Conservation (phyloP, 2,888 invertebrate genomes). For the Agelastica alni region DNA sequence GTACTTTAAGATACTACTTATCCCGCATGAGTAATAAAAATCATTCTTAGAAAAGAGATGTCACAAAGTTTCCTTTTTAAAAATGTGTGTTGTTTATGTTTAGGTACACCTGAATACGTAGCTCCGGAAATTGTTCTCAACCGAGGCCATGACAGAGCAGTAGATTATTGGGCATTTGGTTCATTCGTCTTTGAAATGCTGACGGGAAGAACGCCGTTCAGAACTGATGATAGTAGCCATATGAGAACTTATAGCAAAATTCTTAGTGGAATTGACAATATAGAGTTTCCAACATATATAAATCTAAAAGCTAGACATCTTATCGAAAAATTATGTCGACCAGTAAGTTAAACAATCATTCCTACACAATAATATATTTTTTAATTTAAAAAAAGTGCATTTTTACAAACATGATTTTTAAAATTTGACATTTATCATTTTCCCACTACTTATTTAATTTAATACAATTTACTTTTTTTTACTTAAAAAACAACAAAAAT, state of each 20-base stretch:
- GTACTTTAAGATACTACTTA: too few species aligned
- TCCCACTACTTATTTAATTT: too few species aligned
- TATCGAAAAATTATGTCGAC: conserved; percentile 83
- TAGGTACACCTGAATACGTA: conserved; percentile 85
- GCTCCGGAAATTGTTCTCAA: conserved; percentile 91
- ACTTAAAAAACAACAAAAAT: too few species aligned
- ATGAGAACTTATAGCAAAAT: conserved; percentile 95
- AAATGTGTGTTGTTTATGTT: conserved; percentile 1
- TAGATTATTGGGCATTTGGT: conserved; percentile 94
- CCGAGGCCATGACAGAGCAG: conserved; percentile 80
- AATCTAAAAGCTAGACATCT: conserved; percentile 78
- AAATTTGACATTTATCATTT: too few species aligned
- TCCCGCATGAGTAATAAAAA: too few species aligned
- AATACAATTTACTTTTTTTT: too few species aligned
- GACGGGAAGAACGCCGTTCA: conserved; percentile 87
- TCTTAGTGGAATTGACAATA: conserved; percentile 86
- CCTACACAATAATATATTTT: too few species aligned
- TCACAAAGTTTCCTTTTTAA: too few species aligned
- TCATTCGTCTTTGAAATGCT: conserved; percentile 86
- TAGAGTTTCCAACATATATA: conserved; percentile 75
- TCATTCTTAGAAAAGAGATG: too few species aligned
- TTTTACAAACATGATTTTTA: too few species aligned
- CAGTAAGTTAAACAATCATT: too few species aligned
- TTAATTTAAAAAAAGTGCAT: too few species aligned
- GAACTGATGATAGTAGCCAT: conserved; percentile 85